phyloP scores from a whole-genome alignment of 1,140 invertebrate genomes.

The Aradophagus sp. region DNA sequence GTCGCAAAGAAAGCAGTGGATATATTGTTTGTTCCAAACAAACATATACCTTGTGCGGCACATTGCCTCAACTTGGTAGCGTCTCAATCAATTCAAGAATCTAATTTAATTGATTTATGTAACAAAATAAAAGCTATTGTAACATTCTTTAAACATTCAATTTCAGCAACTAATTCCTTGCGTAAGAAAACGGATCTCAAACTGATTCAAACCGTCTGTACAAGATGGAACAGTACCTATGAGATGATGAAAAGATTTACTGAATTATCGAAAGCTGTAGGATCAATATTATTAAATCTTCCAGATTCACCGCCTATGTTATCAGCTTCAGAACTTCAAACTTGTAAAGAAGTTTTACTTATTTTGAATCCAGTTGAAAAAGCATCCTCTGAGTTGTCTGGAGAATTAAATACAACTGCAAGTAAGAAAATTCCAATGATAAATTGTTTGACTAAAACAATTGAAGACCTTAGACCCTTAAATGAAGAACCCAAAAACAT shows the following conservation, averaged over 20 bases:
- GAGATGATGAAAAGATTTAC: constrained; percentile 26
- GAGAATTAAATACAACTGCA: too few relatives aligned
- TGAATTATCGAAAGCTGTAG: constrained; percentile 11
- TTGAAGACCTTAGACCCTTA: too few relatives aligned
- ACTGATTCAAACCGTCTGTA: constrained; percentile 39
- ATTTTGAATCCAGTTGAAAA: constrained; percentile 57
- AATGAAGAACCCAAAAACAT: too few relatives aligned
- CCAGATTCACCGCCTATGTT: constrained; percentile 32
- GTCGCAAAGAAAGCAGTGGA: too few relatives aligned
- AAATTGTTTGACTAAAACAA: too few relatives aligned
- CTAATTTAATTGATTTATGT: too few relatives aligned
- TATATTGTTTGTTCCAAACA: too few relatives aligned
- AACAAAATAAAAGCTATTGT: constrained; percentile 3
- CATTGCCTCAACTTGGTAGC: too few relatives aligned
- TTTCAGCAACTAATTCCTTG: background rate
- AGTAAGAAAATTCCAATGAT: too few relatives aligned
- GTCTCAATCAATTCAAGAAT: too few relatives aligned
- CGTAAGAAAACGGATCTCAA: constrained; percentile 14
- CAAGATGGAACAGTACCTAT: constrained; percentile 47
- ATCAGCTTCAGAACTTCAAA: constrained; percentile 31
- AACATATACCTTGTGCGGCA: too few relatives aligned
- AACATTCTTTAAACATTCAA: constrained; percentile 7
- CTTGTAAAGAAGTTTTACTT: constrained; percentile 20
- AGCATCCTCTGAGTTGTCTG: too few relatives aligned
- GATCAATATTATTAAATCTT: constrained; percentile 23